A percentile compares a stretch with the other conserved stretches of the same genome.
Evolutionary conservation across 2,113 vertebrate genomes (phyloP).

Genomic region (Sebastes fasciatus): DNA sequence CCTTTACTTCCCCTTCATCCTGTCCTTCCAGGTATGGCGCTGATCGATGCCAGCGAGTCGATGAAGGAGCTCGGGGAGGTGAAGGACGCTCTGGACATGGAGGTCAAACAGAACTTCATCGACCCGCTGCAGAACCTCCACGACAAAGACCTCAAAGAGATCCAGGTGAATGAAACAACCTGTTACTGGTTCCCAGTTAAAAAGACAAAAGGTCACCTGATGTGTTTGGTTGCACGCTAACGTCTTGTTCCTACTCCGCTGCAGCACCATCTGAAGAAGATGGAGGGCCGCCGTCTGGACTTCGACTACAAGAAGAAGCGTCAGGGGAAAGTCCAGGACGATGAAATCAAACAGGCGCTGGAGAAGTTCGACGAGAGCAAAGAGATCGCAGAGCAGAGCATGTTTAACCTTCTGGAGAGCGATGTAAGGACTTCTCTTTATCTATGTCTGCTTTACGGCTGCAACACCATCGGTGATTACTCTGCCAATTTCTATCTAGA

Average conservation of each 20-base stretch:
- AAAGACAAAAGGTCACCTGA: background rate
- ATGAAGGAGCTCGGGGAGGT: constrained; percentile 97
- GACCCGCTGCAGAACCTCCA: constrained; percentile 98
- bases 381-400: constrained; percentile 97
- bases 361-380: constrained; percentile 98
- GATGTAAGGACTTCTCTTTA: constrained; percentile 86
- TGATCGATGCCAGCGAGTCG: constrained; percentile 92
- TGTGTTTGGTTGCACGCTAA: background rate
- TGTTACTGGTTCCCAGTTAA: no score
- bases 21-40: constrained; percentile 85
- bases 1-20: background rate
- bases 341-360: constrained; percentile 94
- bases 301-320: constrained; percentile 99
- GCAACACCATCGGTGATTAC: background rate
- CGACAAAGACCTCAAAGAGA: constrained; percentile 98
- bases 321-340: constrained; percentile 93
- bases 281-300: constrained; percentile 95
- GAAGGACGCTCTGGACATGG: constrained; percentile 96
- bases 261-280: constrained; percentile 96
- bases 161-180: constrained; percentile 87
- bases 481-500: background rate
- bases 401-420: constrained; percentile 98
- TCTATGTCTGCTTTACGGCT: background rate
- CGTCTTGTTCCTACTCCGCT: background rate
- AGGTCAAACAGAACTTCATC: constrained; percentile 99